A percentile compares a stretch with the other conserved stretches of the same genome.
Conservation (phyloP, 2,888 invertebrate species). For the Metopia argyrocephala region DNA sequence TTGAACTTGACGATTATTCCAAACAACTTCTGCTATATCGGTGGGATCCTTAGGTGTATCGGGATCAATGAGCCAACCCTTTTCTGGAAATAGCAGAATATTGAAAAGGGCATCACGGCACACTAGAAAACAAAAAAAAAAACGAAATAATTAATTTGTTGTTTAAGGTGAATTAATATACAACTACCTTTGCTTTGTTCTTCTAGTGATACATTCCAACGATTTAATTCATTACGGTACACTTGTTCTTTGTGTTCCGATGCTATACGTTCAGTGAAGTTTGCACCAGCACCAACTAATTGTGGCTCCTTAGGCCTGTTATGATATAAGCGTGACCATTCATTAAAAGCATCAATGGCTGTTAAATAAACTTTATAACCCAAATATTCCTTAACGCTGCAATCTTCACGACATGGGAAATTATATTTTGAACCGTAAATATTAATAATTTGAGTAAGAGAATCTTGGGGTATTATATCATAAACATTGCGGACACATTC, state of each 20-base stretch:
- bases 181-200: slow-evolving; percentile 84
- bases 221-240: slow-evolving; percentile 87
- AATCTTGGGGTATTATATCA: slow-evolving; percentile 84
- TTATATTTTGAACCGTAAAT: slow-evolving; percentile 78
- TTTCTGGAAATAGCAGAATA: slow-evolving; percentile 91
- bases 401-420: slow-evolving; percentile 79
- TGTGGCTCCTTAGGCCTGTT: slow-evolving; percentile 87
- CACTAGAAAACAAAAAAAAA: slow-evolving; percentile 78
- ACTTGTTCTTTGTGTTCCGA: slow-evolving; percentile 90
- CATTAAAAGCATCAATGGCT: slow-evolving; percentile 91
- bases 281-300: slow-evolving; percentile 81
- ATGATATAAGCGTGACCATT: slow-evolving; percentile 92
- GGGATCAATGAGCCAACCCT: slow-evolving; percentile 92
- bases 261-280: slow-evolving; percentile 93
- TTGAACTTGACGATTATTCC: slow-evolving; percentile 82
- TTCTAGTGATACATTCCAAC: slow-evolving; percentile 85
- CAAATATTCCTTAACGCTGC: slow-evolving; percentile 87
- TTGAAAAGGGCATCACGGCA: slow-evolving; percentile 90
- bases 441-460: slow-evolving; percentile 81
- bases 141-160: too few relatives aligned
- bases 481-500: slow-evolving; percentile 90
- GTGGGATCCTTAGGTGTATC: slow-evolving; percentile 80
- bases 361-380: slow-evolving; percentile 93
- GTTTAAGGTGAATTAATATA: neutral
- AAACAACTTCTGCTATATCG: slow-evolving; percentile 79